These are phyloP conservation scores for Falco berigora DNA, from an alignment of 2,797 vertebrate species.

Conservation along the genomic window DNA sequence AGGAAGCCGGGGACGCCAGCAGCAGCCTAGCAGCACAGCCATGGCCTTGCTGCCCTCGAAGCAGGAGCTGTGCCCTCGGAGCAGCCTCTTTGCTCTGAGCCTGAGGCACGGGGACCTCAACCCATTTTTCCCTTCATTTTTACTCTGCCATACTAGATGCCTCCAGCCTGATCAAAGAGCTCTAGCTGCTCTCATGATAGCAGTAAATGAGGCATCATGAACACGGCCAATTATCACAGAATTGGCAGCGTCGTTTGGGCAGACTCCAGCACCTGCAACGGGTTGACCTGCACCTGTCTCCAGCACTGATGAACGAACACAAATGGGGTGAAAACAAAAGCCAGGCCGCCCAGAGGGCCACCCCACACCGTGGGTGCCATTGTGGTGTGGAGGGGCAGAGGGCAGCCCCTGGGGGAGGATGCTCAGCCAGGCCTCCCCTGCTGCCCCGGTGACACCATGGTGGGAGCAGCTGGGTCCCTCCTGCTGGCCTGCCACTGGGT, in stretches of 20 bases:
- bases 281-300: not conserved
- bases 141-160: too few relatives aligned
- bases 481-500: not conserved
- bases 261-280: not conserved
- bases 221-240: not conserved
- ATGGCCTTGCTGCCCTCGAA: rapidly evolving
- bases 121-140: not conserved
- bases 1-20: rapidly evolving
- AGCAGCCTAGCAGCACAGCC: not conserved
- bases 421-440: not conserved
- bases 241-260: not conserved
- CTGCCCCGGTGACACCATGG: rapidly evolving
- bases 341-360: not conserved
- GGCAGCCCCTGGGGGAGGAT: not conserved
- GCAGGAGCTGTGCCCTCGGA: too few relatives aligned
- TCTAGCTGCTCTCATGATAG: not conserved
- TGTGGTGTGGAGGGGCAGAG: not conserved
- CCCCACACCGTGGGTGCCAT: rapidly evolving
- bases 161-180: not conserved
- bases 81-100: not conserved
- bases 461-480: not conserved
- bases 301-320: rapidly evolving
- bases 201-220: not conserved
- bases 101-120: not conserved
- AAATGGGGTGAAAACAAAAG: rapidly evolving